Base-by-base conservation (phyloP, 1,140 invertebrate genomes). In the Drosophila hydei region DNA sequence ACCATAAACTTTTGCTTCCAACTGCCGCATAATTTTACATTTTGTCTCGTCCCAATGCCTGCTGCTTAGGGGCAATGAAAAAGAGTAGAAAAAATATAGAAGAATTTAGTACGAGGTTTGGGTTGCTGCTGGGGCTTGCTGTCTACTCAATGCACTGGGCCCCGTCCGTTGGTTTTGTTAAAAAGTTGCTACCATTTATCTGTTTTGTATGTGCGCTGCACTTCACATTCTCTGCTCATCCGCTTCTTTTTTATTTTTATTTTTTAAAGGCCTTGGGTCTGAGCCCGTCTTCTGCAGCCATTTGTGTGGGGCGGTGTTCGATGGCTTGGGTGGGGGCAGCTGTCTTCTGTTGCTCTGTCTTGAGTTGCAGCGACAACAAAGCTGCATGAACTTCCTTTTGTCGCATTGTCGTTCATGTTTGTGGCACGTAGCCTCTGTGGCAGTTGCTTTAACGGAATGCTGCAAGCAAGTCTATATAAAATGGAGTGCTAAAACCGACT, bases 101-200 rank as follows among this genome's bases (percentile, higher is more conserved):
- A 38, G n/a, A 27, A 12, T 27, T 0, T 23, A 16, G 14, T 2
- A 16, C 7, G 47, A 4, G 23, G 16, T 18, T 16, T 36, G 18
- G 12, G 23, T 8, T 6, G 27, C 7, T 8, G 6, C 27, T 30
- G 51, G 52, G 23, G 54, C 8, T 16, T 33, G 55, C 33, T 61
- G 71, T 79, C 62, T 67, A 75, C 68, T 84, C 73, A 77, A 74
- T 84, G 76, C 67, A 65, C 67, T 78, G 72, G 23, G 19, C 38
- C 14, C 33, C 73, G 54, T 51, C 64, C 69, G 54, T 65, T 69
- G 59, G 59, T 84, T 85, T 84, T 87, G 81, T 80, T 75, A 75
- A 87, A 83, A 87, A 75, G 65, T 87, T 87, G 73, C 81, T 60
- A 87, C 59, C 77, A 87, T 85, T 85, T 85, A 85, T 87, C 81